phyloP scores from a whole-genome alignment of 2,797 vertebrate species.

The Chaunax sp. region DNA sequence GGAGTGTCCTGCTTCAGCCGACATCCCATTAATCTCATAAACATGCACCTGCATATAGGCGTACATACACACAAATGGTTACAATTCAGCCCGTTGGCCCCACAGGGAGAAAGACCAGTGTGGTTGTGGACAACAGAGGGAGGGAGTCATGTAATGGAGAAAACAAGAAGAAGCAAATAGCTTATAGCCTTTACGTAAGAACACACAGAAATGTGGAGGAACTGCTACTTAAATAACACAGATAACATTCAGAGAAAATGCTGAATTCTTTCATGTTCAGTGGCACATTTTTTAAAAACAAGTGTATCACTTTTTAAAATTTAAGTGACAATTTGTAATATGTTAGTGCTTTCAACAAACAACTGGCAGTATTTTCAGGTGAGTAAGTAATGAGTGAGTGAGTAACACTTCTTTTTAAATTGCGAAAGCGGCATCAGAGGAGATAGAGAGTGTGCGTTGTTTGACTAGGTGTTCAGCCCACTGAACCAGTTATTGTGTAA shows the following conservation, averaged over 20 bases:
- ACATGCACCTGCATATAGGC: slow-evolving; percentile 5
- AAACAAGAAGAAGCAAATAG: slow-evolving; percentile 32
- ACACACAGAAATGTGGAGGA: neutral
- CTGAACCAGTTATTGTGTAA: too few relatives aligned
- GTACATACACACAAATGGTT: slow-evolving; percentile 23
- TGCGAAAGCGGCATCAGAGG: too few relatives aligned
- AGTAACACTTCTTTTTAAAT: too few relatives aligned
- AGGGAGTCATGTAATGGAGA: slow-evolving; percentile 25
- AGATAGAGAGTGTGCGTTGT: too few relatives aligned
- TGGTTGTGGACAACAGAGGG: slow-evolving; percentile 5
- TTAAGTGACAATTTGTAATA: neutral
- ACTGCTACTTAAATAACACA: neutral
- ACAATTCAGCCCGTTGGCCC: slow-evolving; percentile 17
- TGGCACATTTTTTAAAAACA: neutral
- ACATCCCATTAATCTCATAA: slow-evolving; percentile 29
- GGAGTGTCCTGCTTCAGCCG: slow-evolving; percentile 56
- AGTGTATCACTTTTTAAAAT: neutral
- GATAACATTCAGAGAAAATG: neutral
- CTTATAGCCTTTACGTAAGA: slow-evolving; percentile 5
- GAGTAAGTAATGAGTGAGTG: too few relatives aligned
- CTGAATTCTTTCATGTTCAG: neutral
- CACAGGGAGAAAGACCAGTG: slow-evolving; percentile 15
- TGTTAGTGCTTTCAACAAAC: too few relatives aligned
- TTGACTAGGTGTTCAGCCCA: too few relatives aligned
- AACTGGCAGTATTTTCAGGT: too few relatives aligned